These are phyloP conservation scores for Eolophus roseicapilla DNA, from an alignment of 2,113 vertebrate genomes.

Conservation along the genomic window DNA sequence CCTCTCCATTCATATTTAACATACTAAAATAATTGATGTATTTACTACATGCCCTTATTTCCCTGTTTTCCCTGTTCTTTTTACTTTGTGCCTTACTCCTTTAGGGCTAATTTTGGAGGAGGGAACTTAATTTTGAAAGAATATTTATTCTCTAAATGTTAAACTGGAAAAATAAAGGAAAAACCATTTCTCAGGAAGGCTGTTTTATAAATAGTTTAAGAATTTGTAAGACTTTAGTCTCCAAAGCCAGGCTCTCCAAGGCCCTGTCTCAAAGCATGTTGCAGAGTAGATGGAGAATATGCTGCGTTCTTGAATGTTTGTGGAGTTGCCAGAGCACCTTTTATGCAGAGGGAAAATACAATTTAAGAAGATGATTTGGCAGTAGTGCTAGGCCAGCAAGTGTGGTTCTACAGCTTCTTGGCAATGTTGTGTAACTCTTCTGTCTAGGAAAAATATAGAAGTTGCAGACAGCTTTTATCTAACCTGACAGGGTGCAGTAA, in stretches of 20 bases:
- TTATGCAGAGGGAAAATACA: neutral
- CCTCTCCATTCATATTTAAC: neutral
- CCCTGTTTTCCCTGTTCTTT: neutral
- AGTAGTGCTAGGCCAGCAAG: neutral
- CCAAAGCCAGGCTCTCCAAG: neutral
- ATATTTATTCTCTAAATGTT: neutral
- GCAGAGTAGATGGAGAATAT: neutral
- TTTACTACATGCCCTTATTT: neutral
- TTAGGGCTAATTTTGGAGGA: neutral
- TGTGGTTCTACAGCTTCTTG: conserved; percentile 18
- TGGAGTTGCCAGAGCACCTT: conserved; percentile 9
- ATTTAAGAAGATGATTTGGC: neutral
- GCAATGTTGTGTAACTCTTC: neutral
- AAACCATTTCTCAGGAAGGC: neutral
- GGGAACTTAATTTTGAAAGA: neutral
- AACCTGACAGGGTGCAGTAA: conserved; percentile 29
- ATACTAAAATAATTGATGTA: neutral
- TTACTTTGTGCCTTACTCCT: neutral
- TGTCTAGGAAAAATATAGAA: conserved; percentile 52
- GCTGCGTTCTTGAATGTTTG: neutral
- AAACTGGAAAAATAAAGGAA: neutral
- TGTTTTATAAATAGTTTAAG: neutral
- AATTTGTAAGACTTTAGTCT: neutral
- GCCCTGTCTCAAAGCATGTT: neutral
- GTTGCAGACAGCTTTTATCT: conserved; percentile 52